Conservation (phyloP, 2,888 invertebrate genomes). For the Andrena chrysosceles region DNA sequence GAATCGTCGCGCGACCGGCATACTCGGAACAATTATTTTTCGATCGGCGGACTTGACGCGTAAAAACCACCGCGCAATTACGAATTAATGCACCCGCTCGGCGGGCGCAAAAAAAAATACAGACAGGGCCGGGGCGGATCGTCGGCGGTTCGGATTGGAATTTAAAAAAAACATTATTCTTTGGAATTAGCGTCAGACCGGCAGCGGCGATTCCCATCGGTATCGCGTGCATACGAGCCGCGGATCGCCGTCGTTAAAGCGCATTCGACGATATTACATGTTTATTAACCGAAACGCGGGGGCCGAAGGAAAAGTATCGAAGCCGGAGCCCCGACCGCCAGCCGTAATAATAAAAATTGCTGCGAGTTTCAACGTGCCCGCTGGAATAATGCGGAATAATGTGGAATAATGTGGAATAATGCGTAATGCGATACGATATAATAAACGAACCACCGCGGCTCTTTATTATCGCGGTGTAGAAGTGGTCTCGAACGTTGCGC, state of each 20-base stretch:
- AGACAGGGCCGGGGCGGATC: constrained; percentile 63
- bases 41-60: constrained; percentile 79
- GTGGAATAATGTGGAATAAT: background rate
- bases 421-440: constrained; percentile 54
- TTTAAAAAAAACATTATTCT: constrained; percentile 75
- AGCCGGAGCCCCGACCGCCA: background rate
- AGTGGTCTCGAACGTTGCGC: constrained; percentile 36
- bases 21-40: constrained; percentile 82
- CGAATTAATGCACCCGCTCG: constrained; percentile 78
- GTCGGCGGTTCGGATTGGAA: constrained; percentile 66
- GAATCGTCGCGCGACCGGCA: constrained; percentile 67
- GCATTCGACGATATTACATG: constrained; percentile 61
- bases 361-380: constrained; percentile 26
- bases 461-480: constrained; percentile 47
- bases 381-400: constrained; percentile 15
- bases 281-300: constrained; percentile 54
- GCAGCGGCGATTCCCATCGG: background rate
- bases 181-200: constrained; percentile 63
- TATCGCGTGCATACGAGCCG: constrained; percentile 49
- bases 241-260: constrained; percentile 34
- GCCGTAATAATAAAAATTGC: constrained; percentile 59
- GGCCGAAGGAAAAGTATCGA: constrained; percentile 39
- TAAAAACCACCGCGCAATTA: constrained; percentile 81
- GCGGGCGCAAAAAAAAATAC: constrained; percentile 63
- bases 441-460: constrained; percentile 52